Base-by-base conservation (phyloP, 2,888 invertebrate genomes). In the Lysandra bellargus region DNA sequence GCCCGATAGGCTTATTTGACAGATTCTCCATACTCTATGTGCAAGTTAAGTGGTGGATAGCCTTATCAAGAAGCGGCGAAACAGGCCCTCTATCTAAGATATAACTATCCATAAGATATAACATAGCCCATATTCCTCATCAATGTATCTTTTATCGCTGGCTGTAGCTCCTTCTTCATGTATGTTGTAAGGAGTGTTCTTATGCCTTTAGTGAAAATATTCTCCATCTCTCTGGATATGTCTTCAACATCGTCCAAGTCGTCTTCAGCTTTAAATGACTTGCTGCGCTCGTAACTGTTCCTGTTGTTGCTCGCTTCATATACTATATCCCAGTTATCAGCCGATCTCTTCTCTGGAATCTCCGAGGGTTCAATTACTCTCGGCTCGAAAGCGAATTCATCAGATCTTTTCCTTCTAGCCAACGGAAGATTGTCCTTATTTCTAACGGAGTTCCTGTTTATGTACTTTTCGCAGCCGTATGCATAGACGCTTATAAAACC, bases 121-220 rank as follows among this genome's bases (percentile, higher is more conserved):
- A 97, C 97, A 88, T 98, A 98, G 6, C 98, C 98, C 96, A 98
- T 97, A 87, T 97, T 97, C 82, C 97, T 95, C 98, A 98, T 97
- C 53, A 98, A 92, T 0, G 98, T 97, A 86, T 98, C 98, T 87
- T 97, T 97, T 79, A 98, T 97, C 64, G 98, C 97, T 9, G 97
- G 97, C 85, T 98, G 97, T 78, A 98, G 88, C 85, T 97, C 97
- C 83, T 96, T 96, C 87, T 98, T 97, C 96, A 98, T 97, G 85
- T 98, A 98, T 44, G 97, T 96, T 0, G 97, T 97, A 73, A 98
- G 88, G 75, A 98, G 95, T 23, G 97, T 97, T 83, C 97, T 95
- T 74, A 98, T 97, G n/a, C 98, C 97, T 89, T 97, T 96, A 0
- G 98, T 95, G 85, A 98, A 98, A 74, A 98, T 96, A 83, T 97